Percentiles rank a stretch among this genome's conserved stretches.
phyloP scores from a whole-genome alignment of 1,140 invertebrate species.

The Halictus rubicundus region DNA sequence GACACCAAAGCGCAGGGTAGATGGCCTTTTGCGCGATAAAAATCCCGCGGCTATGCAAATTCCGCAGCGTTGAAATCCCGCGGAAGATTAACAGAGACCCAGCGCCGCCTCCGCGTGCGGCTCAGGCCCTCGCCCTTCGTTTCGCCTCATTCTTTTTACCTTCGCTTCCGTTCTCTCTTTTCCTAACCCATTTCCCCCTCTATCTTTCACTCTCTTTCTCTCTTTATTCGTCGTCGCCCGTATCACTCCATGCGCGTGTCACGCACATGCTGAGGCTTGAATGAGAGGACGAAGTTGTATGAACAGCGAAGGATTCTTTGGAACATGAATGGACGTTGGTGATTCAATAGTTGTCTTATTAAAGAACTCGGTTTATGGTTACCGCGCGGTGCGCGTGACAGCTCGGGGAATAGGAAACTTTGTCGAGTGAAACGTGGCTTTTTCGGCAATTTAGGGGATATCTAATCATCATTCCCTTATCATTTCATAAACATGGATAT shows the following conservation, averaged over 20 bases:
- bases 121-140: constrained; percentile 29
- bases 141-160: not conserved
- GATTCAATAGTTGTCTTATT: not conserved
- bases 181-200: too few species aligned
- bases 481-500: too few species aligned
- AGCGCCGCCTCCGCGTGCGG: not conserved
- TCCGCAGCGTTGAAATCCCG: constrained; percentile 56
- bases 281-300: not conserved
- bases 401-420: too few species aligned
- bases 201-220: not conserved
- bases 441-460: too few species aligned
- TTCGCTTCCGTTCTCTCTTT: too few species aligned
- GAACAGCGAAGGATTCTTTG: not conserved
- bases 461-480: too few species aligned
- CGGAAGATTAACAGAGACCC: constrained; percentile 62
- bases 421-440: too few species aligned
- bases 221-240: not conserved
- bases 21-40: constrained; percentile 61
- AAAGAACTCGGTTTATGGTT: not conserved
- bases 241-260: not conserved
- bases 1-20: constrained; percentile 30
- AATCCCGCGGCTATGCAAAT: constrained; percentile 69
- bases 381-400: too few species aligned
- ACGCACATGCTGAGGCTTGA: too few species aligned
- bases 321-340: not conserved